Conservation (phyloP, 2,888 invertebrate genomes). For the Brachylomia viminalis region DNA sequence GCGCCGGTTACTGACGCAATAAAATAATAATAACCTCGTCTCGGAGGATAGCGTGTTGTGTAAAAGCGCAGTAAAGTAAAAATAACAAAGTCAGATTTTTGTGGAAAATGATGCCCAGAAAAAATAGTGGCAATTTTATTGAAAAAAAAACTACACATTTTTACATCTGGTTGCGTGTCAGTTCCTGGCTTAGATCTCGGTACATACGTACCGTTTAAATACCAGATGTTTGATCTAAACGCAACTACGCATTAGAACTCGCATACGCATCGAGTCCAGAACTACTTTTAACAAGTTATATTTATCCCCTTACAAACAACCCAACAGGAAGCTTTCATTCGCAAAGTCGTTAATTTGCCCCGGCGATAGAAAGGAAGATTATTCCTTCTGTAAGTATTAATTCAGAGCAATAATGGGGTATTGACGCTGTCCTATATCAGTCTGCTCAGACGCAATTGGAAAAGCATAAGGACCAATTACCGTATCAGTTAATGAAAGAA, state of each 20-base stretch:
- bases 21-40: constrained; percentile 54
- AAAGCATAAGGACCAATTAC: constrained; percentile 17
- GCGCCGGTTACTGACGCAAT: constrained; percentile 54
- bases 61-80: constrained; percentile 49
- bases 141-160: neutral
- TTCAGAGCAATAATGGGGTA: constrained; percentile 24
- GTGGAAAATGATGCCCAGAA: constrained; percentile 8
- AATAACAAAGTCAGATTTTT: constrained; percentile 38
- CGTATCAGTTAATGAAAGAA: constrained; percentile 37
- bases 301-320: constrained; percentile 44
- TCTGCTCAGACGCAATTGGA: constrained; percentile 19
- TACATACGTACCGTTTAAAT: constrained; percentile 17
- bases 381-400: constrained; percentile 10
- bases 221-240: constrained; percentile 42
- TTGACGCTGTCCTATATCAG: constrained; percentile 29
- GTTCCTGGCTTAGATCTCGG: neutral
- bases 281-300: constrained; percentile 60
- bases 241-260: constrained; percentile 54
- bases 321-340: constrained; percentile 34
- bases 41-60: constrained; percentile 21
- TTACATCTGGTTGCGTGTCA: neutral
- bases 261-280: constrained; percentile 51
- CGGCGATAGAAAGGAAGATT: constrained; percentile 4
- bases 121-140: neutral
- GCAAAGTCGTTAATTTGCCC: constrained; percentile 13